Percentiles rank a stretch among this genome's conserved stretches.
Conservation (phyloP, 2,797 vertebrate genomes). For the Hypotaenidia philippensis region DNA sequence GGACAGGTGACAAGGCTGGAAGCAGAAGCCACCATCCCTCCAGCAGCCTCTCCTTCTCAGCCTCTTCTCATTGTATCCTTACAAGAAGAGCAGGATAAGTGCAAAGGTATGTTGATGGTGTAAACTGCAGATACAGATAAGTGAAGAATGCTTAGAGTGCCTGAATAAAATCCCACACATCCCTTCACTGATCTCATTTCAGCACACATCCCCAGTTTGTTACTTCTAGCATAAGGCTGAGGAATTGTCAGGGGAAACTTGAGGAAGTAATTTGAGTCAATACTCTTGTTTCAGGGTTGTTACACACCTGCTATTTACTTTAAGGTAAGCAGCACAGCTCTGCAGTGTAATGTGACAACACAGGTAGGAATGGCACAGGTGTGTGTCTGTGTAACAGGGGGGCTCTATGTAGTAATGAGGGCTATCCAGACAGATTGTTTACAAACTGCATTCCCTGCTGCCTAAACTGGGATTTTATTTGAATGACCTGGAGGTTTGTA, state of each 20-base stretch:
- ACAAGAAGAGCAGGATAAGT: slow-evolving; percentile 74
- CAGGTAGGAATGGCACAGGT: neutral
- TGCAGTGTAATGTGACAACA: neutral
- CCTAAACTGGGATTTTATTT: neutral
- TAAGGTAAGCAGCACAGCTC: neutral
- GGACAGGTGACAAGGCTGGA: slow-evolving; percentile 4
- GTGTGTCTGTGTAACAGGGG: neutral
- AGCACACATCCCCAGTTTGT: neutral
- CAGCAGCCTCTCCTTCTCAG: slow-evolving; percentile 47
- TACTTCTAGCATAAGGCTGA: neutral
- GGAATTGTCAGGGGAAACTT: neutral
- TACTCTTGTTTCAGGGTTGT: neutral
- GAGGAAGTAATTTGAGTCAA: neutral
- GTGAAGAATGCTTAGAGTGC: neutral
- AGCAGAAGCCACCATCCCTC: slow-evolving; percentile 47
- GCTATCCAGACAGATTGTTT: neutral
- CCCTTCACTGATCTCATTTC: neutral
- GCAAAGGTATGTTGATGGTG: slow-evolving; percentile 70
- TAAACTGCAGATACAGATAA: neutral
- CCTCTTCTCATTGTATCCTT: slow-evolving; percentile 61
- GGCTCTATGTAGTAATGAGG: neutral
- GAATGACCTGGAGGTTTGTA: neutral
- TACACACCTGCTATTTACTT: neutral
- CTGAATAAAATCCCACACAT: neutral
- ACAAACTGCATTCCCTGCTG: neutral